phyloP scores from a whole-genome alignment of 2,113 vertebrate genomes.

The Mormyrus iriodes region DNA sequence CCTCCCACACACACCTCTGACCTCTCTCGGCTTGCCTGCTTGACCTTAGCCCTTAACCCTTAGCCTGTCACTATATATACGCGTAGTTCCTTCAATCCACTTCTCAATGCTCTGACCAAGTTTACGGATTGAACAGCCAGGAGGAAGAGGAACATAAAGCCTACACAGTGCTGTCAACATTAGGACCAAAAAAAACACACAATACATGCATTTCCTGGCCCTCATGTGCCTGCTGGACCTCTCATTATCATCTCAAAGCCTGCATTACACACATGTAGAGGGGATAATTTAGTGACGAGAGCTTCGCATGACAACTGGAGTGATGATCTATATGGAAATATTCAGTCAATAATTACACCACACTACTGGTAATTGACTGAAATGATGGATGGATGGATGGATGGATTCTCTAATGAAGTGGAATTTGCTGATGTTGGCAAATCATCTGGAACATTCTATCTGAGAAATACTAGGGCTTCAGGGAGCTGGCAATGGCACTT shows the following conservation, averaged over 20 bases:
- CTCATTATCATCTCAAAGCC: slow-evolving; percentile 3
- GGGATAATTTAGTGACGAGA: neutral
- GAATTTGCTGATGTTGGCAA: neutral
- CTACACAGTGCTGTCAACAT: neutral
- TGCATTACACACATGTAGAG: neutral
- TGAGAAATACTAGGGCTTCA: neutral
- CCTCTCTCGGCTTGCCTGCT: neutral
- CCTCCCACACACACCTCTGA: neutral
- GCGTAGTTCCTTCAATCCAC: neutral
- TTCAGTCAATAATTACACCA: neutral
- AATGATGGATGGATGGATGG: neutral
- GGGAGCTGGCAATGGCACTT: neutral
- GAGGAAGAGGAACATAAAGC: neutral
- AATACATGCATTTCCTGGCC: neutral
- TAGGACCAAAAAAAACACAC: neutral
- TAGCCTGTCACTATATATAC: neutral
- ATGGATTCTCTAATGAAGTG: slow-evolving; percentile 1
- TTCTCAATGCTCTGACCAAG: neutral
- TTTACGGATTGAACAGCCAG: neutral
- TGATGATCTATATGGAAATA: neutral
- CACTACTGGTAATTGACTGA: neutral
- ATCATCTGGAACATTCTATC: neutral
- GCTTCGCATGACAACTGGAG: neutral
- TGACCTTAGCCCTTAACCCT: neutral
- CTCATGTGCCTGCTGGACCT: neutral